These are phyloP conservation scores for Rhincodon typus DNA, from an alignment of 2,797 vertebrate species.

Conservation along the genomic window DNA sequence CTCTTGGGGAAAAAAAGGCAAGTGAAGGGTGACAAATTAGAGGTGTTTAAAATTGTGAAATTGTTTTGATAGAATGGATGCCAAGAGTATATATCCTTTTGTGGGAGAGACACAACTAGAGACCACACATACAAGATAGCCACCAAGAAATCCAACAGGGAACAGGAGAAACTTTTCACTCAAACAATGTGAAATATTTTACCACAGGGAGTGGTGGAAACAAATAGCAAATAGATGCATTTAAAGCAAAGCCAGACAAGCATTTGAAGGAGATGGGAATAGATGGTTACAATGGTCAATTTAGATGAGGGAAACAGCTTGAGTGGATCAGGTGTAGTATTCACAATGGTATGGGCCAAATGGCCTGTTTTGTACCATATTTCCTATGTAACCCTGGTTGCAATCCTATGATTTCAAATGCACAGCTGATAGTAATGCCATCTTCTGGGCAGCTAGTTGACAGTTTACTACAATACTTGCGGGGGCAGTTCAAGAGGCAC, in stretches of 20 bases:
- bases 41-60: too few species aligned
- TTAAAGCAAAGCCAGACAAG: background rate
- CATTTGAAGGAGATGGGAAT: background rate
- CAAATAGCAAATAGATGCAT: background rate
- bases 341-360: background rate
- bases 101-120: too few species aligned
- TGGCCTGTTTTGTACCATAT: background rate
- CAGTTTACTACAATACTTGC: background rate
- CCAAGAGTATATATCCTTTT: too few species aligned
- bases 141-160: too few species aligned
- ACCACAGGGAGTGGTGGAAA: too few species aligned
- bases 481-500: background rate
- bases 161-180: too few species aligned
- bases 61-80: too few species aligned
- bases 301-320: too few species aligned
- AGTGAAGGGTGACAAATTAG: too few species aligned
- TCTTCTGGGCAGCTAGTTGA: background rate
- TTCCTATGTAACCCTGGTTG: background rate
- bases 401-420: background rate
- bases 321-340: background rate
- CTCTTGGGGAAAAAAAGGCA: too few species aligned
- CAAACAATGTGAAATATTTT: too few species aligned
- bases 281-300: background rate
- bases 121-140: too few species aligned
- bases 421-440: background rate